Base-by-base conservation (phyloP, 1,140 invertebrate species). In the Rhagoletis zephyria region DNA sequence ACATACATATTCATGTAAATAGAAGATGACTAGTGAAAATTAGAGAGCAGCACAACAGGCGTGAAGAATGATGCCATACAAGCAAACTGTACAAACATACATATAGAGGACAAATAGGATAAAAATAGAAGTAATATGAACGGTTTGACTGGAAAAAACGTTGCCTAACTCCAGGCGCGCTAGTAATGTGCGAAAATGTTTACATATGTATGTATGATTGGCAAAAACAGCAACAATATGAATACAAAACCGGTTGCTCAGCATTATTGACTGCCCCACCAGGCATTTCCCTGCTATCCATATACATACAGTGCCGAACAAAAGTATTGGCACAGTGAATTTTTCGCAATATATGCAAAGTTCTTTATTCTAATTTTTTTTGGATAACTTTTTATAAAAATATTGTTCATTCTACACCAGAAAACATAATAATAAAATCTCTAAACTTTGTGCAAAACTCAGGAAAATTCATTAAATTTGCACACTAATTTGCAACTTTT, bases 121-220 rank as follows among this genome's bases (percentile, higher is more conserved):
- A 56, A 56, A 56, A 56, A 56, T 56, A 56, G 14, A 45, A 74
- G 40, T 45, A 74, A 74, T 56, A 56, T 56, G 51, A 56, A 10
- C 10, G 10, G 51, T 3, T 56, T 56, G 51, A 10, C 51, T 7
- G 51, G 51, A 10, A 74, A 45, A 48, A 5, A 0, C 42, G 42
- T 67, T 67, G 67, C 42, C 45, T 74, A 74, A 45, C 67, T 74
- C 67, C 67, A 74, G 40, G 67, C 67, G 67, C 67, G 42, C 14
- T 48, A 40, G 40, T 74, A 40, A 74, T 74, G 67, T 74, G 67
- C 42, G 45, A 74, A 74, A 74, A 74, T 74, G 30, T 30, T 30
- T 30, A 40, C 67, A 42, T 67, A 30, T 30, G 19, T 30, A n/a
- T 19, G 19, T 10, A 6, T 30, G 30, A 30, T 30, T 30, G 30